Percentiles rank a stretch among this genome's conserved stretches.
Evolutionary conservation across 23 tunicate species (phyloP).

Genomic region (Ciona savignyi): DNA sequence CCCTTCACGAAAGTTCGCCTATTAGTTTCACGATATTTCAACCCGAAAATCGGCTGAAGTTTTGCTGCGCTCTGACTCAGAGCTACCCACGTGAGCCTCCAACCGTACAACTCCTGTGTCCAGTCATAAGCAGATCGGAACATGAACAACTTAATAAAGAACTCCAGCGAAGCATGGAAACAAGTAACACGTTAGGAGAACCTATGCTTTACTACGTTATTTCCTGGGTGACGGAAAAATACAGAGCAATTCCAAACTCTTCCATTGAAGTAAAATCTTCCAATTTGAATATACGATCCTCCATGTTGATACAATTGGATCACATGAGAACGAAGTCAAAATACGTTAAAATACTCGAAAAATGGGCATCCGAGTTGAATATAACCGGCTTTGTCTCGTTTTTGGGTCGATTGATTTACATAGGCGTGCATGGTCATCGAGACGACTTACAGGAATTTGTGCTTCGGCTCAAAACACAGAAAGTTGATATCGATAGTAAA

Average conservation of each 20-base stretch:
- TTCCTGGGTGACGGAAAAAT: conserved; percentile 7
- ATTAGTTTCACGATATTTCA: not conserved
- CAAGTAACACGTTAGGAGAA: not conserved
- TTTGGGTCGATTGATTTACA: conserved; percentile 18
- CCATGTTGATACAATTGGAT: conserved; percentile 25
- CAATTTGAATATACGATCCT: not conserved
- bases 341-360: conserved; percentile 13
- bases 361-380: conserved; percentile 22
- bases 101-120: conserved; percentile 6
- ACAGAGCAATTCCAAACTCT: not conserved
- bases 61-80: conserved; percentile 9
- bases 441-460: conserved; percentile 19
- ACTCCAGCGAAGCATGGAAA: not conserved
- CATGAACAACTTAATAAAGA: not conserved
- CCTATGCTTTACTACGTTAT: conserved; percentile 24
- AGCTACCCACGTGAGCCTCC: conserved; percentile 42
- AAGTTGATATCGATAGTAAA: conserved; percentile 42
- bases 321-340: conserved; percentile 46
- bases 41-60: not conserved
- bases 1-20: not conserved
- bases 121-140: not conserved
- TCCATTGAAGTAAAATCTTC: not conserved
- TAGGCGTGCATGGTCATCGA: conserved; percentile 15
- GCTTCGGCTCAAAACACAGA: conserved; percentile 14
- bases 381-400: conserved; percentile 21